These are phyloP conservation scores for Desoria tigrina DNA, from an alignment of 2,888 invertebrate species.

Conservation along the genomic window DNA sequence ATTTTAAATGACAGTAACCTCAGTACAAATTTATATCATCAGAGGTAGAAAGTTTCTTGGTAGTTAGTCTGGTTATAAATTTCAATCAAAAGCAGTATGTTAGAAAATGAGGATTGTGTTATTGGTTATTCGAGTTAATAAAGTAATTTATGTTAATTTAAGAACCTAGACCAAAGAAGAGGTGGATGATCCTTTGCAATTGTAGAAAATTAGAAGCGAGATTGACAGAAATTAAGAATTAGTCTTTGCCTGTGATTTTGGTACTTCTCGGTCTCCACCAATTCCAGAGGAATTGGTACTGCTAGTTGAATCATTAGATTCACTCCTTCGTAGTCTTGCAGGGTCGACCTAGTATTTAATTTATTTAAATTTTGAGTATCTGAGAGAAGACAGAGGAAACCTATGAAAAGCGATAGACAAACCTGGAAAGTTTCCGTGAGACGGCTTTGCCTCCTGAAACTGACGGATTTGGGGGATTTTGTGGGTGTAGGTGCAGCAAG, in stretches of 20 bases:
- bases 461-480: constrained; percentile 53
- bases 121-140: constrained; percentile 15
- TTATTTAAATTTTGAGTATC: not conserved
- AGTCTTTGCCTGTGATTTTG: constrained; percentile 49
- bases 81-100: not conserved
- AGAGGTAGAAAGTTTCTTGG: constrained; percentile 1
- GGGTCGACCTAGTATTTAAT: constrained; percentile 38
- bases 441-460: constrained; percentile 53
- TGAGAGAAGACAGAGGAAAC: too few species aligned
- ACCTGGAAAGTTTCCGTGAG: constrained; percentile 48
- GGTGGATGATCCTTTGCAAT: constrained; percentile 1
- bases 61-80: constrained; percentile 10
- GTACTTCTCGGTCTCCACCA: constrained; percentile 41
- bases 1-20: not conserved
- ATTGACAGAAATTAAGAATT: constrained; percentile 12
- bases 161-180: constrained; percentile 14
- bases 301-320: constrained; percentile 45
- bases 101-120: not conserved
- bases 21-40: not conserved
- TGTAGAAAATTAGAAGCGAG: constrained; percentile 11
- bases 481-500: constrained; percentile 54
- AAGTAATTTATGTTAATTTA: constrained; percentile 22
- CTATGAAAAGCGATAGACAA: too few species aligned
- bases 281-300: constrained; percentile 47
- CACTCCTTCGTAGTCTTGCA: constrained; percentile 43